Percentiles rank a stretch among this genome's conserved stretches.
Evolutionary conservation across 2,797 vertebrate genomes (phyloP).

Genomic region (Anguilla anguilla): DNA sequence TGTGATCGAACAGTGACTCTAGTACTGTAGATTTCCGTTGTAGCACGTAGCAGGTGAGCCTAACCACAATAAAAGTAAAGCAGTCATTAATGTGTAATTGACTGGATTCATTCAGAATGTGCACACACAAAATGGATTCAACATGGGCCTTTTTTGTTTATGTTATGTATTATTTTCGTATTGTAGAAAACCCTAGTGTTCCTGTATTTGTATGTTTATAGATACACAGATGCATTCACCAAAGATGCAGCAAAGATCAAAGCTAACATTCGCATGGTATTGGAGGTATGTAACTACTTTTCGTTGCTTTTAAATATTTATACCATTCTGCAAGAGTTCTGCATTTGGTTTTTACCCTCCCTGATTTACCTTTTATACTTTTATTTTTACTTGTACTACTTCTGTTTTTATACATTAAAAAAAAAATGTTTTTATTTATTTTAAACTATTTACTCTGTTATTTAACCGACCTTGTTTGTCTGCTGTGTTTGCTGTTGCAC

Average conservation of each 20-base stretch:
- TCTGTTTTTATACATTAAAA: too few relatives aligned
- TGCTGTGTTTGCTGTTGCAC: too few relatives aligned
- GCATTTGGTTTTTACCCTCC: background rate
- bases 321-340: background rate
- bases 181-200: background rate
- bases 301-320: background rate
- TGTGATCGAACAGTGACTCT: background rate
- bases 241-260: constrained; percentile 88
- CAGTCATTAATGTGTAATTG: background rate
- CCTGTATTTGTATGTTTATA: constrained; percentile 46
- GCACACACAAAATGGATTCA: background rate
- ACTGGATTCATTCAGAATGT: background rate
- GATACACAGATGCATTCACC: constrained; percentile 80
- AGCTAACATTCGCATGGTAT: constrained; percentile 86
- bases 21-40: background rate
- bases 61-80: background rate
- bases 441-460: too few relatives aligned
- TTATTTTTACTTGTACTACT: too few relatives aligned
- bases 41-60: background rate
- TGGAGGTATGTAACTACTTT: constrained; percentile 73
- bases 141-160: background rate
- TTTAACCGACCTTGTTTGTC: too few relatives aligned
- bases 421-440: too few relatives aligned
- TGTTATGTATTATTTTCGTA: background rate
- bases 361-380: too few relatives aligned